phyloP scores from a whole-genome alignment of 2,888 invertebrate species.

The Chymomyza caudatula region DNA sequence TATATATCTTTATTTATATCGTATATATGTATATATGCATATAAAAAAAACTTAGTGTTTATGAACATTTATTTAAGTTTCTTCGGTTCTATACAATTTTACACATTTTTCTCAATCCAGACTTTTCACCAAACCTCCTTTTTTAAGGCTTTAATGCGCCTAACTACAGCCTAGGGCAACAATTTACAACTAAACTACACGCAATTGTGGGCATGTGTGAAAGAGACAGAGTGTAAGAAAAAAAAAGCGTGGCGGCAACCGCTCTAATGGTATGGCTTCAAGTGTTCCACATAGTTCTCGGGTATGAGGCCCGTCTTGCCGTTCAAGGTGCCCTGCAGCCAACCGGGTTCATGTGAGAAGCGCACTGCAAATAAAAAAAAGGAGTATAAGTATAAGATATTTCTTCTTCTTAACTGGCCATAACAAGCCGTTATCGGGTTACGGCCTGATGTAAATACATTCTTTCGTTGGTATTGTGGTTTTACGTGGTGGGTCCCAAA shows the following conservation, averaged over 20 bases:
- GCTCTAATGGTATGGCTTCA: constrained; percentile 75
- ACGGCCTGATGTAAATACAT: too few relatives aligned
- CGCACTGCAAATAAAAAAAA: constrained; percentile 82
- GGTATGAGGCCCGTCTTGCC: constrained; percentile 96
- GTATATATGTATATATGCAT: constrained; percentile 8
- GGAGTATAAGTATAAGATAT: too few relatives aligned
- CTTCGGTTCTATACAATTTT: not conserved
- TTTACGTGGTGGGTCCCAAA: too few relatives aligned
- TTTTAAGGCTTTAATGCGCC: not conserved
- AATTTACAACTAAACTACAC: not conserved
- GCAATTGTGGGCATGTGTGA: not conserved
- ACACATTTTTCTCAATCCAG: not conserved
- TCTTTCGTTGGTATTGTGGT: too few relatives aligned
- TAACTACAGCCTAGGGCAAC: not conserved
- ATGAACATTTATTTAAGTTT: not conserved
- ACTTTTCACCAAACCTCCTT: not conserved
- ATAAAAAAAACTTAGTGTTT: not conserved
- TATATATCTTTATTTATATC: constrained; percentile 13
- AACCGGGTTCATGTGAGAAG: constrained; percentile 96
- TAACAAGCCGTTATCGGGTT: too few relatives aligned
- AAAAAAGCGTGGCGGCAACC: constrained; percentile 17
- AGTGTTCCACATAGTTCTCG: constrained; percentile 94
- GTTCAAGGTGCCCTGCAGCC: constrained; percentile 96
- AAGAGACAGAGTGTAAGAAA: not conserved
- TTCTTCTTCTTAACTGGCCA: too few relatives aligned